phyloP scores from a whole-genome alignment of 2,113 vertebrate species.

The Micromys minutus region DNA sequence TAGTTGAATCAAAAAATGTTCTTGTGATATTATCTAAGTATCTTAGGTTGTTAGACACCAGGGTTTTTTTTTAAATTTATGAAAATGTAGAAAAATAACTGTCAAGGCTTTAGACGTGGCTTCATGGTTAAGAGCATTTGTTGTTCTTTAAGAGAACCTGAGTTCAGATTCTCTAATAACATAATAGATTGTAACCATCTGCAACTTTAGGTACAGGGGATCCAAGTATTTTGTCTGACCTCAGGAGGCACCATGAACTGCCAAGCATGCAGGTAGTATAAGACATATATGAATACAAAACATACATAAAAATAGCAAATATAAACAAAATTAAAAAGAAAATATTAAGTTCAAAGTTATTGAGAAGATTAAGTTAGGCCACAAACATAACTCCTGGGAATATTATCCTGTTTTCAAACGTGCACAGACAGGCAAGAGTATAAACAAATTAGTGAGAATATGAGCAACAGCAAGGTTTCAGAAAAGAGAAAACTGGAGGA shows the following conservation, averaged over 20 bases:
- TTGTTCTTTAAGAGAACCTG: neutral
- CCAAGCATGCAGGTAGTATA: neutral
- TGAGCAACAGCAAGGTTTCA: neutral
- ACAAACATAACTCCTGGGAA: neutral
- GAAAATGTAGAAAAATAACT: neutral
- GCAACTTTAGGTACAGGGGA: neutral
- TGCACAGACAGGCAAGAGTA: neutral
- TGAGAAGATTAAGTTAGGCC: neutral
- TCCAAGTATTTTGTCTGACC: neutral
- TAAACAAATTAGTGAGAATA: constrained; percentile 17
- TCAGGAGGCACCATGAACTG: neutral
- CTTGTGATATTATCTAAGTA: neutral
- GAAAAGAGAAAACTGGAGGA: neutral
- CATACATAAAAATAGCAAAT: neutral
- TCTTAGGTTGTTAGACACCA: neutral
- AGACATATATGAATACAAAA: neutral
- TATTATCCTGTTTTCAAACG: neutral
- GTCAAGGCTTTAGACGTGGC: neutral
- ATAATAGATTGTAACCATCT: neutral
- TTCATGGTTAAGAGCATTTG: neutral
- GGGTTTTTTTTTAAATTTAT: too few relatives aligned
- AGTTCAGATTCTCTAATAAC: neutral
- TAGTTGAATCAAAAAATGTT: neutral
- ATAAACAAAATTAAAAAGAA: neutral
- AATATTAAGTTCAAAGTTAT: neutral